Conservation (phyloP, 2,888 invertebrate genomes). For the Pegoplata infirma region DNA sequence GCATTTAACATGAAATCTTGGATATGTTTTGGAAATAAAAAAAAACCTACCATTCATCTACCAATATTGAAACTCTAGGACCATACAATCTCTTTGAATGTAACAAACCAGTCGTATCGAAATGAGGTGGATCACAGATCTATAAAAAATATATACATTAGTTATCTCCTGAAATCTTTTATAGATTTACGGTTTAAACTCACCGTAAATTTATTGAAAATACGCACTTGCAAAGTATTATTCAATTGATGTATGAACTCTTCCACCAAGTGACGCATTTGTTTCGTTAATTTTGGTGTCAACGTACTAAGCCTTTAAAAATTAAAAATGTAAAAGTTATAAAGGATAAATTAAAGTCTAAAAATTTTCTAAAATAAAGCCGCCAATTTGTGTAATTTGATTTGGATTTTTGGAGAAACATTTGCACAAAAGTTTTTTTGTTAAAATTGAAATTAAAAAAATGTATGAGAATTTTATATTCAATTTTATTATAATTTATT, state of each 20-base stretch:
- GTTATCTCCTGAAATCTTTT: neutral
- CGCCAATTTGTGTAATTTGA: conserved; percentile 2
- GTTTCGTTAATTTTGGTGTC: conserved; percentile 75
- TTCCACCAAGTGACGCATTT: conserved; percentile 80
- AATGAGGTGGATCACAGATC: conserved; percentile 76
- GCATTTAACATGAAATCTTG: too few species aligned
- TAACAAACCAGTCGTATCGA: conserved; percentile 75
- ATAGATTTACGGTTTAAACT: conserved; percentile 51
- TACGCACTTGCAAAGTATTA: conserved; percentile 72
- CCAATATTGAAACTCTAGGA: conserved; percentile 74
- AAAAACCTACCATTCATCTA: conserved; percentile 74
- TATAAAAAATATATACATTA: conserved; percentile 55
- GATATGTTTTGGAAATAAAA: too few species aligned
- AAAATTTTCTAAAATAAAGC: neutral
- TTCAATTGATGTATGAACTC: conserved; percentile 82
- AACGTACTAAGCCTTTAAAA: conserved; percentile 72
- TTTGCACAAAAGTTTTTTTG: conserved; percentile 12
- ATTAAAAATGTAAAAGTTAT: neutral
- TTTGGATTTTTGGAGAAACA: conserved; percentile 23
- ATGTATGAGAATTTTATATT: conserved; percentile 3
- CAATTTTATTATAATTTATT: conserved; percentile 5
- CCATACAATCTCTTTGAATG: conserved; percentile 75
- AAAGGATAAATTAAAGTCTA: neutral
- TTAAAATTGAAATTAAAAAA: conserved; percentile 9
- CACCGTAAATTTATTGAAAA: conserved; percentile 75